A percentile compares a stretch with the other conserved stretches of the same genome.
phyloP scores from a whole-genome alignment of 2,888 invertebrate genomes.

The Diadromus collaris region DNA sequence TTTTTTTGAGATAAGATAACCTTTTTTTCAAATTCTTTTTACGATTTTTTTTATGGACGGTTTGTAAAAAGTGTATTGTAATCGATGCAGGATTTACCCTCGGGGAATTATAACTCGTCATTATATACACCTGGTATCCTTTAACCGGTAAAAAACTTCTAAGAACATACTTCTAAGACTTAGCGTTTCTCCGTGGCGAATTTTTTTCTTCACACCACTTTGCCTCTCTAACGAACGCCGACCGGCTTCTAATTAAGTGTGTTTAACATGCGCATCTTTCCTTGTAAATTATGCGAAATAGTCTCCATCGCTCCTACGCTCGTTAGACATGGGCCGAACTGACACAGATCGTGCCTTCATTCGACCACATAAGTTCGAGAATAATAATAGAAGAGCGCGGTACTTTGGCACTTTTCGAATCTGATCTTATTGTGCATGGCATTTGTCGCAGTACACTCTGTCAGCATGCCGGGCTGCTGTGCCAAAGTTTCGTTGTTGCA shows the following conservation, averaged over 20 bases:
- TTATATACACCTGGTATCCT: background rate
- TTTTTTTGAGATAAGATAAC: background rate
- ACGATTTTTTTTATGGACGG: background rate
- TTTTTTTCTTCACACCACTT: conserved; percentile 51
- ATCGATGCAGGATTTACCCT: background rate
- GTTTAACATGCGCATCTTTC: conserved; percentile 47
- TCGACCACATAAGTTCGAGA: background rate
- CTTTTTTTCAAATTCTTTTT: no score
- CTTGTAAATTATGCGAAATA: conserved; percentile 43
- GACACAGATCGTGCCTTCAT: background rate
- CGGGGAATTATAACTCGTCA: background rate
- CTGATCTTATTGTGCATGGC: conserved; percentile 36
- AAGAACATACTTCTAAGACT: conserved; percentile 35
- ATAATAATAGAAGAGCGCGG: conserved; percentile 9
- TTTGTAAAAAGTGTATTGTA: no score
- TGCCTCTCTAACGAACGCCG: conserved; percentile 45
- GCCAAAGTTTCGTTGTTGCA: conserved; percentile 39
- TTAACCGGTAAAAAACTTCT: conserved; percentile 15
- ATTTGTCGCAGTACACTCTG: conserved; percentile 37
- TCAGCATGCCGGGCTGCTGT: conserved; percentile 37
- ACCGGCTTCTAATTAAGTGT: conserved; percentile 48
- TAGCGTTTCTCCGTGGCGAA: conserved; percentile 25
- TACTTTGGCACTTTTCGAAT: conserved; percentile 13
- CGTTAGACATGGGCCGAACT: conserved; percentile 4
- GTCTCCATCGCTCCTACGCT: background rate